Percentiles rank a stretch among this genome's conserved stretches.
Conservation (phyloP, 2,797 vertebrate genomes). For the Rallus crepitans region DNA sequence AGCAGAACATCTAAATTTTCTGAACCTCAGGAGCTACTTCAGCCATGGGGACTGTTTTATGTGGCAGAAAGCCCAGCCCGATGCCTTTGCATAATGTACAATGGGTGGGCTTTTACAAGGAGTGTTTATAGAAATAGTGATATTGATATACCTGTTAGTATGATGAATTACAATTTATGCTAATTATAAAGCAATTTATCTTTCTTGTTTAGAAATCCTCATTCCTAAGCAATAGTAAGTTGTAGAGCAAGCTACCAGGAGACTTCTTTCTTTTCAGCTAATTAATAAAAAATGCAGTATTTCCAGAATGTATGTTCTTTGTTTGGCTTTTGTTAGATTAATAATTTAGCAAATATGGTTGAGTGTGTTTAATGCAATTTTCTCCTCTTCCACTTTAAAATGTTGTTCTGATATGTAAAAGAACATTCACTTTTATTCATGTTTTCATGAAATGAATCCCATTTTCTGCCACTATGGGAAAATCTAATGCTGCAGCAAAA, state of each 20-base stretch:
- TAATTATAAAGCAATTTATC: slow-evolving; percentile 62
- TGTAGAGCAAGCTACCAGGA: slow-evolving; percentile 14
- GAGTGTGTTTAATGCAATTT: not conserved
- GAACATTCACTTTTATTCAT: not conserved
- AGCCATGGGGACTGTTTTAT: not conserved
- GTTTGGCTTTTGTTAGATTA: slow-evolving; percentile 49
- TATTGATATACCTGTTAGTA: slow-evolving; percentile 12
- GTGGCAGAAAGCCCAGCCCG: not conserved
- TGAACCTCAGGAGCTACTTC: not conserved
- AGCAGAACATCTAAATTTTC: not conserved
- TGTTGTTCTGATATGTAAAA: not conserved
- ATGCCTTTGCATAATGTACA: not conserved
- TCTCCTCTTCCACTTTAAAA: not conserved
- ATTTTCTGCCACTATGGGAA: not conserved
- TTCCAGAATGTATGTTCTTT: not conserved
- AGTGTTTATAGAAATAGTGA: not conserved
- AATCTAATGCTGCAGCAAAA: not conserved
- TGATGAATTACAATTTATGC: slow-evolving; percentile 40
- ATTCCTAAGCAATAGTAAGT: slow-evolving; percentile 14
- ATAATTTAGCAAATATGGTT: slow-evolving; percentile 55
- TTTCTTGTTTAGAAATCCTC: slow-evolving; percentile 31
- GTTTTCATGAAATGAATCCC: not conserved
- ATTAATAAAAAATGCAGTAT: slow-evolving; percentile 34
- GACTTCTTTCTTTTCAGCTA: slow-evolving; percentile 25
- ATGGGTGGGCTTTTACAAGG: not conserved